phyloP scores from a whole-genome alignment of 2,113 vertebrate genomes.

The Alligator mississippiensis region DNA sequence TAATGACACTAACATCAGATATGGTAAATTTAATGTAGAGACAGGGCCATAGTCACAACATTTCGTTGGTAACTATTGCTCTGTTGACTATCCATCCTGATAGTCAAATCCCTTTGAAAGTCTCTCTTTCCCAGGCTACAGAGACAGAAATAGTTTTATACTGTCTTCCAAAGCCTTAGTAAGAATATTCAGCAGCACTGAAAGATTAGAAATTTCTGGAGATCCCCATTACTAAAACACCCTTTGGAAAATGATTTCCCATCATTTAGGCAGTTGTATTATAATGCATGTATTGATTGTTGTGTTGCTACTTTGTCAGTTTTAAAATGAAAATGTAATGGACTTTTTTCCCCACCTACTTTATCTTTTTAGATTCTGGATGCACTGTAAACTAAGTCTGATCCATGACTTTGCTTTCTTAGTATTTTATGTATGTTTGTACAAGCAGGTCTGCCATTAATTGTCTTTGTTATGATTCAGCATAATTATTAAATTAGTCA shows the following conservation, averaged over 20 bases:
- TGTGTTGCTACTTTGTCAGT: background rate
- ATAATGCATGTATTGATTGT: background rate
- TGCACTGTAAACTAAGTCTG: background rate
- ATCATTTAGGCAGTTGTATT: background rate
- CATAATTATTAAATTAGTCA: background rate
- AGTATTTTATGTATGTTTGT: background rate
- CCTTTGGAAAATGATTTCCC: background rate
- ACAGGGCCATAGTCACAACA: background rate
- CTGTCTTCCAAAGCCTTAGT: background rate
- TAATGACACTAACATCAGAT: too few species aligned
- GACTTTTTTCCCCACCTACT: background rate
- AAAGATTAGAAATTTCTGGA: background rate
- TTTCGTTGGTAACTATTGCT: background rate
- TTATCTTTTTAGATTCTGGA: background rate
- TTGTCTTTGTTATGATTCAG: background rate
- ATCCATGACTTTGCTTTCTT: background rate
- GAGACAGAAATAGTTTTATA: accelerated
- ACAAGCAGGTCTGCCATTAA: background rate
- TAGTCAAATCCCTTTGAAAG: background rate
- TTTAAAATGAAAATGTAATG: background rate
- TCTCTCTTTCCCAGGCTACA: background rate
- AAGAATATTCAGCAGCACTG: background rate
- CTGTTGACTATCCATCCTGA: background rate
- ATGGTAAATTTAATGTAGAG: too few species aligned
- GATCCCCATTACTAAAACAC: background rate